phyloP scores from a whole-genome alignment of 2,113 vertebrate genomes.

The Micromys minutus region DNA sequence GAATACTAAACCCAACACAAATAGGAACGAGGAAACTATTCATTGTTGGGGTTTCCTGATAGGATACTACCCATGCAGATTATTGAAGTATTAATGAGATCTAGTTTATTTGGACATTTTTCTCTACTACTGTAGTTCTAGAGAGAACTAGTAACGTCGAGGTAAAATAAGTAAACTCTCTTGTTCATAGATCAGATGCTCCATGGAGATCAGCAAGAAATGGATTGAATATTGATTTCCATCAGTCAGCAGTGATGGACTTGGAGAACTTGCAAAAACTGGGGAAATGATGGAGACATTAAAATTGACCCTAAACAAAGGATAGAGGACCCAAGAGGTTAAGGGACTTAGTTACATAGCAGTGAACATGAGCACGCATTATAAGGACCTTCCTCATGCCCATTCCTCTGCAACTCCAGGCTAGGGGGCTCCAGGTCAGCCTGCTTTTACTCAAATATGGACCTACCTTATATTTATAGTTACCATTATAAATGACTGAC shows the following conservation, averaged over 20 bases:
- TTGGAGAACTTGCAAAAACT: background rate
- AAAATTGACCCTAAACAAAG: background rate
- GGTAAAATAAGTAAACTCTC: background rate
- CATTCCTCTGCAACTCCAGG: background rate
- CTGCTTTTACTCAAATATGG: constrained; percentile 7
- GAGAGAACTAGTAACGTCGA: background rate
- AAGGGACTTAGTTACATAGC: background rate
- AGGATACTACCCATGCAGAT: background rate
- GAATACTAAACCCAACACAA: background rate
- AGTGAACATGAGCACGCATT: background rate
- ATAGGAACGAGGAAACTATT: background rate
- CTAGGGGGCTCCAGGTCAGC: background rate
- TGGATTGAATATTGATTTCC: background rate
- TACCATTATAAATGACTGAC: background rate
- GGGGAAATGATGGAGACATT: background rate
- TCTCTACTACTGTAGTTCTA: background rate
- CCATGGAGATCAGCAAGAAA: background rate
- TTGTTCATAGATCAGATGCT: background rate
- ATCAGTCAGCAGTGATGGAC: background rate
- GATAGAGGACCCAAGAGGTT: background rate
- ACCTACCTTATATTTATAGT: background rate
- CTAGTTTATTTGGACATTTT: background rate
- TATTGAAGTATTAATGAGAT: background rate
- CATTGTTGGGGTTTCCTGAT: background rate
- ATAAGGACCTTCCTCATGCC: background rate